Evolutionary conservation across 2,797 vertebrate species (phyloP).

Genomic region (Calcarius lapponicus): DNA sequence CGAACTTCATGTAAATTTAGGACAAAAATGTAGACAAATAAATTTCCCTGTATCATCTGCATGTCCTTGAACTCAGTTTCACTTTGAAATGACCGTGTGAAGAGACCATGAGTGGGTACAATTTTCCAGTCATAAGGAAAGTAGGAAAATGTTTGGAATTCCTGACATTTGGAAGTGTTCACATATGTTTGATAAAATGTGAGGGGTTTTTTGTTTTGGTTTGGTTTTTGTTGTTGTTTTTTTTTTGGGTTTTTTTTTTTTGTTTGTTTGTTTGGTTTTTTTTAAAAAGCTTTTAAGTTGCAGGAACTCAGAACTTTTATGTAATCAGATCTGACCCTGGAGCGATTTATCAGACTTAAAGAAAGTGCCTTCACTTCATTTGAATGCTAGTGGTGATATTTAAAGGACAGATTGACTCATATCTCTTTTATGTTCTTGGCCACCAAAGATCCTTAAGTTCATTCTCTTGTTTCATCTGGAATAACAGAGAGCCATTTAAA

Average conservation of each 20-base stretch:
- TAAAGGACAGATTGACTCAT: not conserved
- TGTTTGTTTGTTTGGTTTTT: not conserved
- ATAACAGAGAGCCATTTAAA: not conserved
- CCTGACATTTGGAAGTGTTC: not conserved
- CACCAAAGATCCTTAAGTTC: not conserved
- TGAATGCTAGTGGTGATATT: not conserved
- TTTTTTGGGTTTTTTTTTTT: too few species aligned
- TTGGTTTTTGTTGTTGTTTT: too few species aligned
- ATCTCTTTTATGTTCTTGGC: not conserved
- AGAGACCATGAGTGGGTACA: not conserved
- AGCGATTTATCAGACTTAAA: not conserved
- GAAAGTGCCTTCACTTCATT: not conserved
- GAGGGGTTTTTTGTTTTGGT: too few species aligned
- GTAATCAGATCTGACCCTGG: not conserved
- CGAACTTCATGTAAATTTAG: not conserved
- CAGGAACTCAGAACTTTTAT: not conserved
- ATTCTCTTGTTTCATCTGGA: not conserved
- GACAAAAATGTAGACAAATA: not conserved
- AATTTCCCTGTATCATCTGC: not conserved
- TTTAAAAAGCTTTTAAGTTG: not conserved
- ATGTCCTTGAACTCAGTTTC: conserved; percentile 1
- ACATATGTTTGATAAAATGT: not conserved
- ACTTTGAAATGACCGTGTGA: not conserved
- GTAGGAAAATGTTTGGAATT: not conserved
- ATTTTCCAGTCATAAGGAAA: not conserved